Conservation (phyloP, 64 coral and sea anemone genomes). For the Stylophora pistillata region DNA sequence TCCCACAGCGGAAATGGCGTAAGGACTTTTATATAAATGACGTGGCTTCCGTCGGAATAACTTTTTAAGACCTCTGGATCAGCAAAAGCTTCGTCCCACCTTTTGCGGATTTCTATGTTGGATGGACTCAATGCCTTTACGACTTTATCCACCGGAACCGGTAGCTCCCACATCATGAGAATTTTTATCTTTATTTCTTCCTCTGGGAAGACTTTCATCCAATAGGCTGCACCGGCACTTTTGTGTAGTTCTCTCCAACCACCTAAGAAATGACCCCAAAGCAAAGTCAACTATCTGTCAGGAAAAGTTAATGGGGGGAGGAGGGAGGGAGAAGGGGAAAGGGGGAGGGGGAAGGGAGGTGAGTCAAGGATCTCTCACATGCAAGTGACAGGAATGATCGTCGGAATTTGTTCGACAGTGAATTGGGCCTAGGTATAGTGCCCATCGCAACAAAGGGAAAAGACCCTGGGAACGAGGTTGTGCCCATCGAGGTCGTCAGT, state of each 20-base stretch:
- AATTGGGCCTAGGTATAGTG: no score
- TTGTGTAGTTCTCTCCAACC: constrained; percentile 6
- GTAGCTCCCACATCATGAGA: constrained; percentile 3
- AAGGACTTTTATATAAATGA: neutral
- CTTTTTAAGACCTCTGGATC: constrained; percentile 23
- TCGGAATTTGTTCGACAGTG: no score
- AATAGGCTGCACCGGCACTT: neutral
- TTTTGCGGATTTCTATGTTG: neutral
- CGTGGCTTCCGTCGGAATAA: constrained; percentile 8
- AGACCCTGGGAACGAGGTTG: no score
- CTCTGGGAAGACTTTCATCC: constrained; percentile 27
- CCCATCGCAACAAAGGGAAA: no score
- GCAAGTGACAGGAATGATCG: no score
- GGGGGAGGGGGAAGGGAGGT: no score
- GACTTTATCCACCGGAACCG: constrained; percentile 20
- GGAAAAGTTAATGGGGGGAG: no score
- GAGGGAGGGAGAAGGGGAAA: no score
- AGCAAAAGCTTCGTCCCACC: constrained; percentile 21
- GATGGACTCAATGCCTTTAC: neutral
- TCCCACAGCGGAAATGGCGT: neutral
- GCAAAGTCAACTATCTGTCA: no score
- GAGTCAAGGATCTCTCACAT: no score
- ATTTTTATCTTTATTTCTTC: constrained; percentile 7
- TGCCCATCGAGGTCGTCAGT: no score
- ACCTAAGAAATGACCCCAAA: neutral